Percentiles rank a stretch among this genome's conserved stretches.
Evolutionary conservation across 1,140 invertebrate genomes (phyloP).

Genomic region (Cecropterus lyciades): DNA sequence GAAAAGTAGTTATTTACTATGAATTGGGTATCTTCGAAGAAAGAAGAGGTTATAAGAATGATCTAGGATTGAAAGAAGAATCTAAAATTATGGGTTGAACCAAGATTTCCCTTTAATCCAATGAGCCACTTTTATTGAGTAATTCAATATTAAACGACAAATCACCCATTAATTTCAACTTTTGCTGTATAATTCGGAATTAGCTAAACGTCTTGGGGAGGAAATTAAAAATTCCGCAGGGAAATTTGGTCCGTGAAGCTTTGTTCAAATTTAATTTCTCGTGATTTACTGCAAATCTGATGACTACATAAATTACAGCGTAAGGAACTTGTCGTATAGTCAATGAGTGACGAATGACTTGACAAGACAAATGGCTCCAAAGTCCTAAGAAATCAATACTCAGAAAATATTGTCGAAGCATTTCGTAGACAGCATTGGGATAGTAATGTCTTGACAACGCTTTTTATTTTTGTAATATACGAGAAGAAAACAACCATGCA

Average conservation of each 20-base stretch:
- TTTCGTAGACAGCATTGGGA: no score
- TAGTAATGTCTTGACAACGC: no score
- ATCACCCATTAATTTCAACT: conserved; percentile 19
- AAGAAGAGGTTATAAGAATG: neutral
- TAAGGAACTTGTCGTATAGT: conserved; percentile 8
- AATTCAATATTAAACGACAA: conserved; percentile 12
- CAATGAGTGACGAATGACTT: neutral
- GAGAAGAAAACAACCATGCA: no score
- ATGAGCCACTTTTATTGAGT: neutral
- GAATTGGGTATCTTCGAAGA: no score
- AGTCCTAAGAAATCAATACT: no score
- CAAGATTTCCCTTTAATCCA: neutral
- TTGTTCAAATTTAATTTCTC: conserved; percentile 31
- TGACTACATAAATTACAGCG: conserved; percentile 26
- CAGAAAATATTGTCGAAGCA: no score
- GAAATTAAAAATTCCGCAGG: conserved; percentile 32
- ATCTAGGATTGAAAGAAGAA: neutral
- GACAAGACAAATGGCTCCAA: no score
- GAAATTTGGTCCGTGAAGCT: conserved; percentile 28
- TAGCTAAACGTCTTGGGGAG: conserved; percentile 21
- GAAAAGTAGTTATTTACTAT: no score
- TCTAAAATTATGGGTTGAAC: neutral
- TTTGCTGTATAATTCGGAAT: conserved; percentile 26
- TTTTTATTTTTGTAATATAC: no score
- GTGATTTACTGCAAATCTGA: conserved; percentile 32